Evolutionary conservation across 2,888 invertebrate species (phyloP).

Genomic region (Drosophila formosana): DNA sequence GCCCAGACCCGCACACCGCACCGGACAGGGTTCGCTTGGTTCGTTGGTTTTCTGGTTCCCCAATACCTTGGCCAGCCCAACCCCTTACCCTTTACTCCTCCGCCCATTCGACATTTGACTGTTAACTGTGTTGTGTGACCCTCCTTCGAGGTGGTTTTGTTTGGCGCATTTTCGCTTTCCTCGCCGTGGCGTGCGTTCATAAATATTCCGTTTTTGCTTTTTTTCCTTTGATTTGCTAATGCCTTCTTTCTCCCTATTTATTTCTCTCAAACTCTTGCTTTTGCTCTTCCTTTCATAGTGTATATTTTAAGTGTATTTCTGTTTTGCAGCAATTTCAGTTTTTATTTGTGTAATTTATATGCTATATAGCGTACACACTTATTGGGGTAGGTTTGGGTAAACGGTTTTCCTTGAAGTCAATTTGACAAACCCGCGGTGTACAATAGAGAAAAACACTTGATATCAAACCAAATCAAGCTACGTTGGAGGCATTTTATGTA

Average conservation of each 20-base stretch:
- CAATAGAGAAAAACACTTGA: constrained; percentile 18
- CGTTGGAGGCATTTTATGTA: too few species aligned
- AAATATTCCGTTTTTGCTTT: constrained; percentile 69
- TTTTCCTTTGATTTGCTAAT: constrained; percentile 27
- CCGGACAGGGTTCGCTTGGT: constrained; percentile 63
- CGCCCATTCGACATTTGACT: constrained; percentile 51
- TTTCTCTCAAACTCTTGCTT: constrained; percentile 8
- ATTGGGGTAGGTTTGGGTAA: constrained; percentile 73
- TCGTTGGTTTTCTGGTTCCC: constrained; percentile 44
- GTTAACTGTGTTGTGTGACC: constrained; percentile 50
- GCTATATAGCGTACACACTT: constrained; percentile 55
- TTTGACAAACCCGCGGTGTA: constrained; percentile 23
- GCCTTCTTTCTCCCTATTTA: constrained; percentile 8
- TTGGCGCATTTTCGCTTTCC: constrained; percentile 74
- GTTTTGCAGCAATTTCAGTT: constrained; percentile 78
- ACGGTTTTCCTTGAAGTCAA: constrained; percentile 64
- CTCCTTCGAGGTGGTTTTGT: constrained; percentile 37
- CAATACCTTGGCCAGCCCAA: constrained; percentile 2
- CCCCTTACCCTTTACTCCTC: not conserved
- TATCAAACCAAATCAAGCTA: not conserved
- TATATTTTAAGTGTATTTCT: constrained; percentile 74
- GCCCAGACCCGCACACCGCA: constrained; percentile 51
- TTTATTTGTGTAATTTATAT: constrained; percentile 77
- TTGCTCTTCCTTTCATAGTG: constrained; percentile 22
- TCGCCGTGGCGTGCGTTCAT: constrained; percentile 70